These are phyloP conservation scores for Corythucha ciliata DNA, from an alignment of 2,888 invertebrate genomes.

Conservation along the genomic window DNA sequence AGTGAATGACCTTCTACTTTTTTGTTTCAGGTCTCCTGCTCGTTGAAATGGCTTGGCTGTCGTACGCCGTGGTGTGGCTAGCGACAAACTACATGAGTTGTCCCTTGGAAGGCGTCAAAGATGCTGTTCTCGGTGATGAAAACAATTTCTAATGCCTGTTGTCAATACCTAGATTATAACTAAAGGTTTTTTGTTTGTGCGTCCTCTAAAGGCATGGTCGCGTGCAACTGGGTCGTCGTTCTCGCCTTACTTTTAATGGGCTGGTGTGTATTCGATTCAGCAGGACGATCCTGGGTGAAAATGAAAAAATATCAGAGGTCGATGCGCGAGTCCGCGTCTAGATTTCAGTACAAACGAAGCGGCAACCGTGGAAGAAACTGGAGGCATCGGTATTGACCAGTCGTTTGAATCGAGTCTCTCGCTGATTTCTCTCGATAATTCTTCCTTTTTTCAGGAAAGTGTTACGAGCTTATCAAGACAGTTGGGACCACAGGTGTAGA, in stretches of 20 bases:
- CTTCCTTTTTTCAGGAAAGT: constrained; percentile 58
- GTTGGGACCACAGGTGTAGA: constrained; percentile 75
- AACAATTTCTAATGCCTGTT: too few relatives aligned
- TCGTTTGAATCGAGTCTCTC: not conserved
- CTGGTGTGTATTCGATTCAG: constrained; percentile 79
- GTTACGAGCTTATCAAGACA: constrained; percentile 73
- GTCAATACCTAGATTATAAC: not conserved
- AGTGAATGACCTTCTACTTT: constrained; percentile 6
- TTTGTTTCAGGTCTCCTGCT: constrained; percentile 54
- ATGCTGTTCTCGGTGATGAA: constrained; percentile 59
- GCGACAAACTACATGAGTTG: constrained; percentile 57
- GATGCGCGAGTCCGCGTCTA: constrained; percentile 65
- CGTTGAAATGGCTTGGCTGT: constrained; percentile 64
- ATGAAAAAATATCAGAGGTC: constrained; percentile 80
- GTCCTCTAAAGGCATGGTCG: constrained; percentile 52
- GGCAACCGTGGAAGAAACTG: constrained; percentile 70
- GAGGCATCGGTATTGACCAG: constrained; percentile 58
- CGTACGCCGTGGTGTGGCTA: constrained; percentile 64
- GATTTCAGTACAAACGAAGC: constrained; percentile 64
- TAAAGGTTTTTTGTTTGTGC: not conserved
- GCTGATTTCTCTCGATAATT: not conserved
- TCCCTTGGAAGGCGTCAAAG: constrained; percentile 58
- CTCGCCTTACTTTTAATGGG: constrained; percentile 63
- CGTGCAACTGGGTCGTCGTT: constrained; percentile 67
- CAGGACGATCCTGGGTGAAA: constrained; percentile 82